A percentile compares a stretch with the other conserved stretches of the same genome.
These are phyloP conservation scores for Loris lydekkerianus DNA, from an alignment of 2,797 vertebrate genomes.

Conservation along the genomic window DNA sequence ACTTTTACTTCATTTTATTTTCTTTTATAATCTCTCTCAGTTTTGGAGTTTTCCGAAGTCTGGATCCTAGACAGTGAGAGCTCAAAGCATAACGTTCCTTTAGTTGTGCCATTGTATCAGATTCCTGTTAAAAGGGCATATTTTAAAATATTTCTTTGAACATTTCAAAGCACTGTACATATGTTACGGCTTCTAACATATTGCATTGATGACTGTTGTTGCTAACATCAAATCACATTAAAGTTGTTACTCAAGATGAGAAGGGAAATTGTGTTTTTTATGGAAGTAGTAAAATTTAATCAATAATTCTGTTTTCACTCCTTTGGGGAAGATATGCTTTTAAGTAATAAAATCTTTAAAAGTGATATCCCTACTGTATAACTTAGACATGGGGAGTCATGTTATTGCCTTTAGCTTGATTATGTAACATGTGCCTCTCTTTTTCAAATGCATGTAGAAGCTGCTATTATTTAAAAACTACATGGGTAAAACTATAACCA, in stretches of 20 bases:
- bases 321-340: not conserved
- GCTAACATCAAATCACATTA: not conserved
- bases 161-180: conserved; percentile 14
- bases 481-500: not conserved
- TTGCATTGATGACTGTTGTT: not conserved
- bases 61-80: not conserved
- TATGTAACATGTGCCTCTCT: not conserved
- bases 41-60: conserved; percentile 38
- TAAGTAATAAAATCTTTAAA: conserved; percentile 42
- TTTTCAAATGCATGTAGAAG: conserved; percentile 10
- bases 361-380: not conserved
- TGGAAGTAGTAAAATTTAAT: conserved; percentile 36
- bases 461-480: not conserved
- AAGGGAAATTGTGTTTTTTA: conserved; percentile 53
- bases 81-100: not conserved
- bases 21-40: not conserved
- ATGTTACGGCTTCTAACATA: conserved; percentile 7
- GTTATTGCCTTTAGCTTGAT: conserved; percentile 30
- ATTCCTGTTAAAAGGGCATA: not conserved
- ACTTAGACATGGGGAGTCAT: not conserved
- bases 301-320: conserved; percentile 10
- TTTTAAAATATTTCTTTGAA: conserved; percentile 51
- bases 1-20: not conserved
- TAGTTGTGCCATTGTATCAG: not conserved
- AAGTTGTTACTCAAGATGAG: conserved; percentile 30